phyloP scores from a whole-genome alignment of 2,888 invertebrate genomes.

The Apamea epomidion region DNA sequence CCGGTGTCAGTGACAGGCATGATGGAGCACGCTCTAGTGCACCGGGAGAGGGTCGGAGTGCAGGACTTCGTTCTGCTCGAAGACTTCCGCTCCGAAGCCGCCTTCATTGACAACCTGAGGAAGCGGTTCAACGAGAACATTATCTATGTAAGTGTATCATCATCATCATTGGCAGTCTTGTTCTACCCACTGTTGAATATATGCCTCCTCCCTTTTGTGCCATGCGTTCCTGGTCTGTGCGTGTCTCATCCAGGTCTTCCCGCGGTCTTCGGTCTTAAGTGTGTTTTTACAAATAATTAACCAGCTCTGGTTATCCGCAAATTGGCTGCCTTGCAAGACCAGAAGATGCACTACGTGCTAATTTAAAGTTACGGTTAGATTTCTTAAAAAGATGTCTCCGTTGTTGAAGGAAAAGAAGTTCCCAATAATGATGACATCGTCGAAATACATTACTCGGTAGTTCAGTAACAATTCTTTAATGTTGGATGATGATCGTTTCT shows the following conservation, averaged over 20 bases:
- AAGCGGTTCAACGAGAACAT: conserved; percentile 96
- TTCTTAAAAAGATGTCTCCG: neutral
- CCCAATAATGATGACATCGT: neutral
- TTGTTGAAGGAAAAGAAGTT: neutral
- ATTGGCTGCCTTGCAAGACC: neutral
- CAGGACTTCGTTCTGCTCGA: conserved; percentile 98
- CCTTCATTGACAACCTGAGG: conserved; percentile 96
- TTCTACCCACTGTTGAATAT: no score
- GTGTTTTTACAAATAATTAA: neutral
- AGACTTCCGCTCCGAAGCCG: conserved; percentile 94
- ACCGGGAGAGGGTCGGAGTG: conserved; percentile 96
- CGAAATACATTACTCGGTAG: neutral
- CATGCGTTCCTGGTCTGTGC: no score
- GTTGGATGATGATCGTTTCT: neutral
- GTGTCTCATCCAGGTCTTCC: no score
- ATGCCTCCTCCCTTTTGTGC: no score
- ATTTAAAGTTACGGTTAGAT: neutral
- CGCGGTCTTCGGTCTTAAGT: no score
- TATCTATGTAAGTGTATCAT: conserved; percentile 95
- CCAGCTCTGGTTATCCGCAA: neutral
- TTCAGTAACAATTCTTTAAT: neutral
- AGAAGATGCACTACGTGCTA: neutral
- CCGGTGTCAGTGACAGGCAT: conserved; percentile 87
- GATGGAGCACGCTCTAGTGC: conserved; percentile 95
- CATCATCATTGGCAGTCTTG: no score